These are phyloP conservation scores for Baccha elongata DNA, from an alignment of 2,888 invertebrate species.

Conservation along the genomic window DNA sequence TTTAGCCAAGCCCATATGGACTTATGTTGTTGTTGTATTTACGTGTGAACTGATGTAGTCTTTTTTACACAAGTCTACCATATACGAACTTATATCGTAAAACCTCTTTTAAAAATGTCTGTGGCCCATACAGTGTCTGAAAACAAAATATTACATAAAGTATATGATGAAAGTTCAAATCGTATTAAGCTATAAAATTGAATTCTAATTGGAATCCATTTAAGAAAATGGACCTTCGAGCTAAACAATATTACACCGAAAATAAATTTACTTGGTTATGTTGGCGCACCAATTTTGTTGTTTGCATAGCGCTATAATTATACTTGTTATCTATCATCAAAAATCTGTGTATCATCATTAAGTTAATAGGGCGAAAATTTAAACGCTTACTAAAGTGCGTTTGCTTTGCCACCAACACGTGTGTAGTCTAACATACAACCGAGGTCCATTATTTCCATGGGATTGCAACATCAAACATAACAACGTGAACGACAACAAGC, in stretches of 20 bases:
- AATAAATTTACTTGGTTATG: conserved; percentile 17
- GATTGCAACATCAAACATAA: not conserved
- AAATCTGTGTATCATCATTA: conserved; percentile 62
- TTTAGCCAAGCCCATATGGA: no score
- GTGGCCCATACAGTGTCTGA: no score
- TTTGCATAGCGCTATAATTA: conserved; percentile 71
- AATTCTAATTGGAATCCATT: conserved; percentile 64
- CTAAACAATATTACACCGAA: conserved; percentile 26
- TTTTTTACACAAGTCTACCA: no score
- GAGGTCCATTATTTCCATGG: not conserved
- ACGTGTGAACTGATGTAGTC: no score
- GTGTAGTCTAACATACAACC: not conserved
- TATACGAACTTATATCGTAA: no score
- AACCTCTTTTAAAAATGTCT: no score
- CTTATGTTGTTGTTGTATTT: no score
- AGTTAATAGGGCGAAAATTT: conserved; percentile 72
- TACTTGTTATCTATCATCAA: conserved; percentile 64
- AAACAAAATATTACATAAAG: no score
- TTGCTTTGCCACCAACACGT: not conserved
- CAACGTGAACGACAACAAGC: conserved; percentile 11
- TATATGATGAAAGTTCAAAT: not conserved
- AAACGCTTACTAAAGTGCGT: conserved; percentile 58
- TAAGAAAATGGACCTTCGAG: conserved; percentile 36
- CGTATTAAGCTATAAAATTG: conserved; percentile 73
- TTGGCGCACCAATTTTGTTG: conserved; percentile 43